phyloP scores from a whole-genome alignment of 2,888 invertebrate species.

The Argynnis bischoffii region DNA sequence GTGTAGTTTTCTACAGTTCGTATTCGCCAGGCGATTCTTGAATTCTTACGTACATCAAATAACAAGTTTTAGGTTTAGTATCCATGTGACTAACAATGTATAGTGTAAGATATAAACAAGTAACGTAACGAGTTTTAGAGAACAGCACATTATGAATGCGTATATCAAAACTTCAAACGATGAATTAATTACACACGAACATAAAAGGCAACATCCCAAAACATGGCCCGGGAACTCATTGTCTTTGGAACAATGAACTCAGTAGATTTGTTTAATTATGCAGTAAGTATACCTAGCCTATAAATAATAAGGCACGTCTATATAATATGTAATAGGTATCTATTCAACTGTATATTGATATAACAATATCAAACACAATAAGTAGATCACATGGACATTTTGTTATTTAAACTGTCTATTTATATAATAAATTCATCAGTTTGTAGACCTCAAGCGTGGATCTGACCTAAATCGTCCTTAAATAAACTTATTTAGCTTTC shows the following conservation, averaged over 20 bases:
- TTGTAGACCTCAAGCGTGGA: slow-evolving; percentile 32
- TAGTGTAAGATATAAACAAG: not conserved
- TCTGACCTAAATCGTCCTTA: slow-evolving; percentile 39
- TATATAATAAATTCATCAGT: slow-evolving; percentile 22
- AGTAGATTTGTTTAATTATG: slow-evolving; percentile 43
- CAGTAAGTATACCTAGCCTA: slow-evolving; percentile 36
- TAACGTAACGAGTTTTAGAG: not conserved
- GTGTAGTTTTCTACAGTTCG: no score
- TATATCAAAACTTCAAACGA: slow-evolving; percentile 47
- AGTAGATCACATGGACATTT: not conserved
- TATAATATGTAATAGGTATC: not conserved
- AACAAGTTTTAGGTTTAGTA: slow-evolving; percentile 20
- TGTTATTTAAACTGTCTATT: slow-evolving; percentile 8
- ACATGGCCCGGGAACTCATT: slow-evolving; percentile 57
- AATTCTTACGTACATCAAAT: not conserved
- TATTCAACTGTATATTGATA: not conserved
- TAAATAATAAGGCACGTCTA: slow-evolving; percentile 33
- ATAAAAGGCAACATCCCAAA: slow-evolving; percentile 58
- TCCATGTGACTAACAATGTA: slow-evolving; percentile 33
- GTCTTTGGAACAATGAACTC: slow-evolving; percentile 60
- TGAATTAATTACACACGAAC: slow-evolving; percentile 59
- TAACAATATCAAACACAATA: not conserved
- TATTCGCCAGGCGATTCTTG: not conserved
- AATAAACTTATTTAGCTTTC: slow-evolving; percentile 42
- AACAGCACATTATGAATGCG: slow-evolving; percentile 50